Evolutionary conservation across 2,113 vertebrate genomes (phyloP).

Genomic region (Bufo bufo): DNA sequence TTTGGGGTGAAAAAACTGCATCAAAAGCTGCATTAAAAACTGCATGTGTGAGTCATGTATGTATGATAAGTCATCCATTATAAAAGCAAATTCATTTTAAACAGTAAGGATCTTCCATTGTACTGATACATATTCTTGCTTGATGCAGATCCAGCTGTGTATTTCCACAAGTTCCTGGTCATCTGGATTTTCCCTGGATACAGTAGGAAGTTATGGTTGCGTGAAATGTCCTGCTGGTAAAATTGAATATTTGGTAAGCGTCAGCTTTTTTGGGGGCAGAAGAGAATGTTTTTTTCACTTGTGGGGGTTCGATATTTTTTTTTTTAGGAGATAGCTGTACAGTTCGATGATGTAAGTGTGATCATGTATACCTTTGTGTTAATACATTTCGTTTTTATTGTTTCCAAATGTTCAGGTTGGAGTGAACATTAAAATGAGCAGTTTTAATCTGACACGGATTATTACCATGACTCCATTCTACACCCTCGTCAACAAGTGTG

Average conservation of each 20-base stretch:
- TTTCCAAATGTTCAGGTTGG: constrained; percentile 92
- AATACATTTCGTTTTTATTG: constrained; percentile 29
- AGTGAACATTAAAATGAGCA: constrained; percentile 94
- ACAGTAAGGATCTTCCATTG: no score
- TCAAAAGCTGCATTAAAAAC: no score
- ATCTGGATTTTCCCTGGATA: constrained; percentile 89
- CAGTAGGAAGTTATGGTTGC: constrained; percentile 94
- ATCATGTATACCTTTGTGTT: neutral
- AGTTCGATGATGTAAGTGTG: neutral
- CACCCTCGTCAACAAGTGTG: constrained; percentile 89
- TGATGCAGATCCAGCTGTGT: constrained; percentile 85
- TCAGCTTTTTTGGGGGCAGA: neutral
- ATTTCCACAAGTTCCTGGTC: constrained; percentile 94
- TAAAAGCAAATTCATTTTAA: neutral
- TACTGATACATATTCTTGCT: constrained; percentile 13
- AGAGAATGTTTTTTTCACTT: neutral
- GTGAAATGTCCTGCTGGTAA: constrained; percentile 85
- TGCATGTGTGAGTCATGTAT: no score
- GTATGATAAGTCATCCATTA: neutral
- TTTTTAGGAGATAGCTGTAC: no score
- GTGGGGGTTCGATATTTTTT: no score
- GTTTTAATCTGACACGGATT: constrained; percentile 90
- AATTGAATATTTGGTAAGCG: constrained; percentile 89
- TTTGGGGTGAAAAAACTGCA: no score
- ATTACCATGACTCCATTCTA: constrained; percentile 94